Conservation (phyloP, 1,140 invertebrate species). For the Vollenhovia emeryi region DNA sequence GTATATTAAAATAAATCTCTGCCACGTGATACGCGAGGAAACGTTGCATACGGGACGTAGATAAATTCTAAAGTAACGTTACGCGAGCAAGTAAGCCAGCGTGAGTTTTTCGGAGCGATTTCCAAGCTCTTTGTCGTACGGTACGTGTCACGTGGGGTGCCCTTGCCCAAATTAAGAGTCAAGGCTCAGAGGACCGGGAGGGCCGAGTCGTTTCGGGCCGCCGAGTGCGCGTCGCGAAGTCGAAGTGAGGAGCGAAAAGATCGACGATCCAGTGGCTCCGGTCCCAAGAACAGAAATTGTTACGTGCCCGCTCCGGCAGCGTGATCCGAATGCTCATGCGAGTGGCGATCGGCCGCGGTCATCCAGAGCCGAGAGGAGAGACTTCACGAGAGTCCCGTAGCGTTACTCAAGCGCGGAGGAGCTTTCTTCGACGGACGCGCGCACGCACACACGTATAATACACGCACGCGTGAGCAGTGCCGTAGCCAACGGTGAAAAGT, state of each 20-base stretch:
- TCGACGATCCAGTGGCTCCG: conserved; percentile 74
- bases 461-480: conserved; percentile 28
- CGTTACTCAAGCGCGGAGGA: conserved; percentile 67
- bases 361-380: conserved; percentile 69
- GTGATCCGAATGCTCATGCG: conserved; percentile 78
- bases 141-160: background rate
- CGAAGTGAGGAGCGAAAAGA: conserved; percentile 65
- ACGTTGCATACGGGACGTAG: background rate
- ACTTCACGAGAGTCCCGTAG: conserved; percentile 69
- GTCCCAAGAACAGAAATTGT: conserved; percentile 81
- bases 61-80: background rate
- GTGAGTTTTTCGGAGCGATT: background rate
- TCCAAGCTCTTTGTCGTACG: background rate
- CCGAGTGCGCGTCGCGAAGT: conserved; percentile 60
- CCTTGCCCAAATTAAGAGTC: conserved; percentile 10
- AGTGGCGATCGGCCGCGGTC: conserved; percentile 67
- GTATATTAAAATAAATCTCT: background rate
- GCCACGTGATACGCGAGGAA: background rate
- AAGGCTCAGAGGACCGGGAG: conserved; percentile 3
- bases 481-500: background rate
- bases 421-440: conserved; percentile 68
- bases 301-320: conserved; percentile 76
- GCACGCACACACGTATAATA: conserved; percentile 13
- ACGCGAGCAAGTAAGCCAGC: background rate
- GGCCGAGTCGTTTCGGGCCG: conserved; percentile 34